Base-by-base conservation (phyloP, 2,888 invertebrate genomes). In the Anarsia innoxiella region DNA sequence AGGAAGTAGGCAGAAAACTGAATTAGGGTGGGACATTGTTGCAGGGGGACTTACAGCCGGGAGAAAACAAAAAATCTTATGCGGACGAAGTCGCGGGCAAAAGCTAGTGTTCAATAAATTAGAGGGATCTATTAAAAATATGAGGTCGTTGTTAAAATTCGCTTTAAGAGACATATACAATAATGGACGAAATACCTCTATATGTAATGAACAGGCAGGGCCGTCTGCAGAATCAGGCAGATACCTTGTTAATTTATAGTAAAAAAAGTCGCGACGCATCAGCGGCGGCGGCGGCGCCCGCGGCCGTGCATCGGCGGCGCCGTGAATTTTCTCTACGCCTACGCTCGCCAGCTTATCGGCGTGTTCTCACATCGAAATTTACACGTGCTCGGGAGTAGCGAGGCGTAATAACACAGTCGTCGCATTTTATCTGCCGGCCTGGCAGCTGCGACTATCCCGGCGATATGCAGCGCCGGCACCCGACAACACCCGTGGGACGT, bases 361-460 rank as follows among this genome's bases (percentile, higher is more conserved):
- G 48, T 69, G 73, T 79, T 83, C 79, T 78, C 79, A 74, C 76
- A 74, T 66, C 71, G 72, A 79, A 76, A 83, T 83, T 83, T 80
- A 84, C 80, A 80, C 80, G 69, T 82, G 73, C 76, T 79, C 59
- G 74, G 66, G 64, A 77, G 71, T 66, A 72, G 66, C 64, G 58
- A 61, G 53, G 66, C 59, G 70, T 79, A 77, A 79, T 73, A 77
- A 70, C 69, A 63, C 70, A 72, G 67, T 74, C 66, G 66, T 67
- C 67, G 73, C 74, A 59, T 73, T 75, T 78, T 79, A 82, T 83
- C 79, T 71, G 66, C 61, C 57, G 61, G 58, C 59, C 55, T 51
- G 67, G 67, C 73, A 68, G 66, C 72, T 59, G 66, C 59, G 62
- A 49, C 60, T 49, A 53, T n/a, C 31, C 57, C 50, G 41, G 46